A percentile compares a stretch with the other conserved stretches of the same genome.
phyloP scores from a whole-genome alignment of 1,140 invertebrate species.

The Dendrolimus punctatus region DNA sequence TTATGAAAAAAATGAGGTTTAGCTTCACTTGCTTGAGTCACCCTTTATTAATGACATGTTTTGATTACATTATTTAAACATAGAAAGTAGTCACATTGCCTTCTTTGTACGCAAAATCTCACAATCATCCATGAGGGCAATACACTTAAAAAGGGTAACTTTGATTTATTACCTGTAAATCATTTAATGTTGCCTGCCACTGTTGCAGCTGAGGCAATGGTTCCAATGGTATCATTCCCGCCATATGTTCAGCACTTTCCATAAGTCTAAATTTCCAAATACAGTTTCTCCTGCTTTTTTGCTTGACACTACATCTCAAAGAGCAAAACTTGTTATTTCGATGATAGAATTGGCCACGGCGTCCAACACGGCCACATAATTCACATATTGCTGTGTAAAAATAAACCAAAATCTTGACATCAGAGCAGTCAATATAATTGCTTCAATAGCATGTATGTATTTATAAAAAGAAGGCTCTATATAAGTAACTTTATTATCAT shows the following conservation, averaged over 20 bases:
- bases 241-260: slow-evolving; percentile 65
- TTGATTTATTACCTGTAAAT: slow-evolving; percentile 44
- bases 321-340: slow-evolving; percentile 58
- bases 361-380: slow-evolving; percentile 53
- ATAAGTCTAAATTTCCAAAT: slow-evolving; percentile 66
- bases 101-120: no score
- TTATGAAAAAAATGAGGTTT: no score
- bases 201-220: slow-evolving; percentile 63
- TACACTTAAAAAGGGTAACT: no score
- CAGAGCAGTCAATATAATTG: no score
- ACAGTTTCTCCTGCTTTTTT: slow-evolving; percentile 35
- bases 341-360: slow-evolving; percentile 45
- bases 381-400: slow-evolving; percentile 59
- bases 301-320: slow-evolving; percentile 44
- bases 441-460: no score
- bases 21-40: no score
- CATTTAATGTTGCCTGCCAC: slow-evolving; percentile 53
- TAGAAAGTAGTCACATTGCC: no score
- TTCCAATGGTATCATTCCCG: slow-evolving; percentile 62
- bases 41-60: no score
- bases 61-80: no score
- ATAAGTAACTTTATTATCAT: no score
- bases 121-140: no score
- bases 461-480: no score
- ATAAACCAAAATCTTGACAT: neutral